Evolutionary conservation across 2,113 vertebrate genomes (phyloP), one percentile per base, ranked within the genome.

Genomic region (Passer domesticus): DNA sequence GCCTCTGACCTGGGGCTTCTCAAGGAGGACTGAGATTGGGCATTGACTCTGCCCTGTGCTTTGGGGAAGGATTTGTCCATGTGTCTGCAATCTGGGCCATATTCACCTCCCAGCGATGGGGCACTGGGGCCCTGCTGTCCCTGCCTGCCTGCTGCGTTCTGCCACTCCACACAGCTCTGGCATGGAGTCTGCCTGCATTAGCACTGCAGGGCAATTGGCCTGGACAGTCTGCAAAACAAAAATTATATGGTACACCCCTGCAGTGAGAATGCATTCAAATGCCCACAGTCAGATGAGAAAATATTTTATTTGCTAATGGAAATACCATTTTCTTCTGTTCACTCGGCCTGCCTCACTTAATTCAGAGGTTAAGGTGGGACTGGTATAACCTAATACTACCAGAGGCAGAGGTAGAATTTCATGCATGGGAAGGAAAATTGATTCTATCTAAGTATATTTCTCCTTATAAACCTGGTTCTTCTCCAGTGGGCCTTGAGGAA

Each of bases 381-480:
- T 39, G 28, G 46, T 33, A 55, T 27, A 95, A 37, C 11, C 22
- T 77, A 53, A 74, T 50, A 49, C 5, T 70, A 23, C 28, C 43
- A 44, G 46, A 73, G 50, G 24, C 31, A 92, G 56, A 69, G 37
- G 67, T 0, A 80, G 46, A 25, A 74, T 90, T 83, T 86, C n/a
- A 69, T 74, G 67, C 50, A 90, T 43, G 30, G 58, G 44, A 60
- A 79, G 75, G 13, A 62, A 84, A 88, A 79, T 18, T 46, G 4
- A 83, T 93, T 90, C 80, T 83, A 77, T 88, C 50, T 77, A 67
- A 93, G 77, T 15, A 5, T 43, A 73, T 95, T 90, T 77, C 33
- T 91, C 31, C 24, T 39, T 15, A 47, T 41, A 73, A 90, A 63
- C 7, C n/a, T 82, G 20, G 20, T 84, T 94, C 69, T 83, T 75